Base-by-base conservation (phyloP, 2,113 vertebrate genomes). In the Meriones unguiculatus region DNA sequence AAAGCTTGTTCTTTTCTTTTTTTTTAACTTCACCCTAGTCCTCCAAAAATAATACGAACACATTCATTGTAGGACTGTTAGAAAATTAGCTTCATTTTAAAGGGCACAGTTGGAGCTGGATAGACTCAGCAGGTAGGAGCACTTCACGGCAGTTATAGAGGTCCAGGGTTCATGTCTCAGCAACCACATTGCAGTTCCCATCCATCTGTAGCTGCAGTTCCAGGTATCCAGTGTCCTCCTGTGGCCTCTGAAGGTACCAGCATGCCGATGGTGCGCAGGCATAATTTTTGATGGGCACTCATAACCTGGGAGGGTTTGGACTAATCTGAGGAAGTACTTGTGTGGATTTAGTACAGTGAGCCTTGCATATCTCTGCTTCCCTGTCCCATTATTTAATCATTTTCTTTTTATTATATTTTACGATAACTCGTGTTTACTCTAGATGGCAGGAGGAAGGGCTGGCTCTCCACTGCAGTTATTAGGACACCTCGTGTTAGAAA, bases 31-130 rank as follows among this genome's bases (percentile, higher is more conserved):
- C 30, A 69, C 0, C 7, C 35, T 54, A 38, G 57, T 30, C 5
- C 1, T 41, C n/a, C 5, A 65, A n/a, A 82, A 7, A 41, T 3
- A 62, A 78, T 52, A 50, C 14, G 24, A 57, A 73, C 8, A n/a
- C 28, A 52, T 93, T 78, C 94, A 59, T 17, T 54, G 7, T 30
- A 17, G 91, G 81, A 54, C 32, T 84, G 65, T 25, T 92, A 9
- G 41, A 5, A 81, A 87, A 52, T 78, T 87, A 87, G 64, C 2
- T 89, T 92, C 87, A 91, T 70, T 59, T 84, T 91, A 54, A 90
- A 54, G 11, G 70, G 14, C 18, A 62, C 10, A 22, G 35, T 41
- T 50, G 64, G 84, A 50, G 41, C 41, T 50, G 64, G 28, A 20
- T 0, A 12, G 28, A 12, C 17, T 86, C 7, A 86, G 9, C 9